A percentile compares a stretch with the other conserved stretches of the same genome.
Conservation (phyloP, 2,113 vertebrate genomes). For the Aramus guarauna region DNA sequence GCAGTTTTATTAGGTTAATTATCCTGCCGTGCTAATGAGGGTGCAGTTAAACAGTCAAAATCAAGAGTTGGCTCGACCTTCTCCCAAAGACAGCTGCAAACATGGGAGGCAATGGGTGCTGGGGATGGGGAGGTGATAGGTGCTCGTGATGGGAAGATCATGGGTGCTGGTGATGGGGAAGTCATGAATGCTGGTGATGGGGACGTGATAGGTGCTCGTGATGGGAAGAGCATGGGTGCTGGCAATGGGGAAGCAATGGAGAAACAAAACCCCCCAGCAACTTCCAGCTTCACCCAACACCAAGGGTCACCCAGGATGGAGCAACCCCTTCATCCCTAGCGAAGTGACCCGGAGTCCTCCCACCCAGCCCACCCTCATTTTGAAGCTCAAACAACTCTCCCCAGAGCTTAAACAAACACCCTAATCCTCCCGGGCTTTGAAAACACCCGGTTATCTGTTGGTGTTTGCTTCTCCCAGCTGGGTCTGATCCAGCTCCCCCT, state of each 20-base stretch:
- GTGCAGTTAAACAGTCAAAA: fast-evolving
- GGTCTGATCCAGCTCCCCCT: neutral
- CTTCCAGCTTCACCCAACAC: neutral
- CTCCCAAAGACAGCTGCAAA: neutral
- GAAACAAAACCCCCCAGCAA: neutral
- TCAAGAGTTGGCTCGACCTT: neutral
- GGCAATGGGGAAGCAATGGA: fast-evolving
- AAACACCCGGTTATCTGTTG: fast-evolving
- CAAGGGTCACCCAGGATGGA: neutral
- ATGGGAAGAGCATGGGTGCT: neutral
- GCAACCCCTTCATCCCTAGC: neutral
- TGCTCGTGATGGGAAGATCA: neutral
- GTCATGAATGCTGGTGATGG: neutral
- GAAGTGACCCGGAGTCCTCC: neutral
- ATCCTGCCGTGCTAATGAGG: neutral
- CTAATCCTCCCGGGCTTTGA: neutral
- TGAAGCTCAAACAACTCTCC: neutral
- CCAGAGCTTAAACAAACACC: neutral
- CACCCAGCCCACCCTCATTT: neutral
- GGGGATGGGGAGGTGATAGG: too few species aligned
- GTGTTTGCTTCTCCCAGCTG: neutral
- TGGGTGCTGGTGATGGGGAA: neutral
- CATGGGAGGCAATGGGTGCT: neutral
- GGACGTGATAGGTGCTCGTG: too few species aligned
- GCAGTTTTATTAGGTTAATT: neutral